These are phyloP conservation scores for Polyommatus icarus DNA, from an alignment of 2,888 invertebrate species.

Conservation along the genomic window DNA sequence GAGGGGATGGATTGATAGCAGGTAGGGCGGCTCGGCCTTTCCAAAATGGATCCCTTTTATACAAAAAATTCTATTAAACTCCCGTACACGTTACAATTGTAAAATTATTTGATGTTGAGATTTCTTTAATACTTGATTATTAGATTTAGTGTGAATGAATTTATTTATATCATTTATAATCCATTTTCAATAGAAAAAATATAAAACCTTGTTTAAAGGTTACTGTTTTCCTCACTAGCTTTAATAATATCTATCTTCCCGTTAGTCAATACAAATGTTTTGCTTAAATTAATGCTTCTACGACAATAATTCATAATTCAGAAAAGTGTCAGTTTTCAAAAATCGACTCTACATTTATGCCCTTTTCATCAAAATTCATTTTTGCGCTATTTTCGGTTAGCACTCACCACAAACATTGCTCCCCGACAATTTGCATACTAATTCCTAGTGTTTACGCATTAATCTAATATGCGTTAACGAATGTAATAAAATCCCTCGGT, in stretches of 20 bases:
- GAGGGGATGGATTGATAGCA: conserved; percentile 70
- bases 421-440: conserved; percentile 61
- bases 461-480: conserved; percentile 77
- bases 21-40: conserved; percentile 62
- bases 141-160: neutral
- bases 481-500: conserved; percentile 74
- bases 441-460: conserved; percentile 67
- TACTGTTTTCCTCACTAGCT: no score
- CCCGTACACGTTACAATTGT: neutral
- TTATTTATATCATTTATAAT: neutral
- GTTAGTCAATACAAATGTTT: no score
- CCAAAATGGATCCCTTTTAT: conserved; percentile 49
- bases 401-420: conserved; percentile 33
- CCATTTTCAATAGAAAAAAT: no score
- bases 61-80: conserved; percentile 31
- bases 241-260: no score
- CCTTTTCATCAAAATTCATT: neutral
- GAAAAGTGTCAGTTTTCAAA: no score
- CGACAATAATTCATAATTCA: no score
- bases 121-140: no score
- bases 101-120: no score
- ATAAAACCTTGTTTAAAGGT: no score
- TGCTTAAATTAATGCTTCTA: no score
- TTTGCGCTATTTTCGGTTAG: neutral
- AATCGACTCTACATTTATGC: neutral